Base-by-base conservation (phyloP, 2,888 invertebrate species). In the Odontomyia ornata region DNA sequence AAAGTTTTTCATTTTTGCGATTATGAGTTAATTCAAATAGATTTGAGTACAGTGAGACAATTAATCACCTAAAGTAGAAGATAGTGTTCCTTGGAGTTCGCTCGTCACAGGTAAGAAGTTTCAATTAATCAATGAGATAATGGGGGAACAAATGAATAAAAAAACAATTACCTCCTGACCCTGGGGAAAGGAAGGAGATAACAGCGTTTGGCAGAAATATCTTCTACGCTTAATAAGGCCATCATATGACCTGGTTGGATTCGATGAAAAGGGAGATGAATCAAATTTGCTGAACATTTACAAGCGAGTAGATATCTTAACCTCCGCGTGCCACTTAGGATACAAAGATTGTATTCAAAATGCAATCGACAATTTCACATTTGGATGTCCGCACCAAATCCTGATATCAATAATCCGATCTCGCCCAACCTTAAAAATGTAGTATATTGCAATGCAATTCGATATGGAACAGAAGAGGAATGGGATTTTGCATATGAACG, bases 401-500 rank as follows among this genome's bases (percentile, higher is more conserved):
- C 95, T 1, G 92, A 93, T 81, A 86, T 87, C 1, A 89, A 90
- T 80, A 95, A 95, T 84, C 92, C 93, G 93, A 94, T 97, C 80
- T 92, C 95, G 27, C 93, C 95, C 0, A 95, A 96, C 84, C 85
- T 96, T 52, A 93, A 95, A 67, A 90, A 90, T 28, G 91, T 94
- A 0, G 94, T 97, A 0, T 97, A 96, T 86, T 97, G 97, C 83
- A 92, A 93, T 1, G 96, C 95, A 0, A 91, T 98, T 7, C 89
- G 91, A 76, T 90, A 93, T 11, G 97, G 97, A 0, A 93, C 93
- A 0, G 92, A 93, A 80, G 88, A 89, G 0, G 96, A 96, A 83
- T 98, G 97, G 97, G 91, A 94, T 79, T 97, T 97, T 84, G 93
- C 93, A 0, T 96, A 95, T 91, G 89, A 93, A 65, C 89, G 93